Conservation (phyloP, 2,113 vertebrate species). For the Xenopus laevis region DNA sequence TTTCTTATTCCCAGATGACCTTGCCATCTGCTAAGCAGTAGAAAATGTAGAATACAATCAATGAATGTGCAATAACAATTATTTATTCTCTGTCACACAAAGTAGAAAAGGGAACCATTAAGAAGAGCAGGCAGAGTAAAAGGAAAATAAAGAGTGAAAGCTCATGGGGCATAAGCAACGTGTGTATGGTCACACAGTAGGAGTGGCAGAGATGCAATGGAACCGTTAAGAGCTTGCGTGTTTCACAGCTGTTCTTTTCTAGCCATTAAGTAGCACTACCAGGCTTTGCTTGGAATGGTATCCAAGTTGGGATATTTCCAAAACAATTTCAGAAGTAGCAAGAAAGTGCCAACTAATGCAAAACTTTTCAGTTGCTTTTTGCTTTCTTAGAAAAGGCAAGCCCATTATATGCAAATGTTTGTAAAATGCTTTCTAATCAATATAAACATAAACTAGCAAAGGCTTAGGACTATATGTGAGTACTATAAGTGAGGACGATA, state of each 20-base stretch:
- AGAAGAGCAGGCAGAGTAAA: not conserved
- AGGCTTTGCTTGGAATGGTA: constrained; percentile 27
- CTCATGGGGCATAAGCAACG: not conserved
- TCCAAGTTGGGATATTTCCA: constrained; percentile 42
- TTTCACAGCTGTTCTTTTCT: constrained; percentile 30
- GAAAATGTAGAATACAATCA: constrained; percentile 18
- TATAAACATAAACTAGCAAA: no score
- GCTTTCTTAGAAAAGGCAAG: constrained; percentile 11
- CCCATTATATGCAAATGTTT: no score
- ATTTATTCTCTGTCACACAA: constrained; percentile 29
- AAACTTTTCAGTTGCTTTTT: constrained; percentile 12
- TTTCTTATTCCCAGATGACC: constrained; percentile 36
- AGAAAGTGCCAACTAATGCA: constrained; percentile 14
- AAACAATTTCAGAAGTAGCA: constrained; percentile 32
- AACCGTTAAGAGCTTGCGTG: constrained; percentile 5
- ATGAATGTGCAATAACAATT: constrained; percentile 22
- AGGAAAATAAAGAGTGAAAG: constrained; percentile 22
- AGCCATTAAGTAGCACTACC: constrained; percentile 28
- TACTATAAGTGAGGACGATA: no score
- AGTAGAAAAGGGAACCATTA: constrained; percentile 16
- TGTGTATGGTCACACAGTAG: constrained; percentile 39
- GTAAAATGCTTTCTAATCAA: no score
- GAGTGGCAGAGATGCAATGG: constrained; percentile 25
- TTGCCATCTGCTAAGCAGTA: constrained; percentile 21
- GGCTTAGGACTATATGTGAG: no score